Conservation (phyloP, 1,140 invertebrate genomes). For the Campodea augens region DNA sequence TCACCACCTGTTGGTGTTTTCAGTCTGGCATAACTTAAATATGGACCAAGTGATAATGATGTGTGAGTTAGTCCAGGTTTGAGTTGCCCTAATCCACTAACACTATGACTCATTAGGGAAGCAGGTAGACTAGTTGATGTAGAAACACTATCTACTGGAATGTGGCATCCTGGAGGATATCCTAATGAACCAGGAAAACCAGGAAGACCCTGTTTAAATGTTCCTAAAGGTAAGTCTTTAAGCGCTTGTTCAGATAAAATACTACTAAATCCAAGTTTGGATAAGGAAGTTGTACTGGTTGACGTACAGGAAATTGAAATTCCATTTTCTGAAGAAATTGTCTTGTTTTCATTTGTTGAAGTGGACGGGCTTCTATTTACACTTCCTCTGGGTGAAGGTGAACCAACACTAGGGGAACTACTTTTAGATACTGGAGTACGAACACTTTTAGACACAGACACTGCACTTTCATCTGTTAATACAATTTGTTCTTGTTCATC, state of each 20-base stretch:
- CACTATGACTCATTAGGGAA: too few relatives aligned
- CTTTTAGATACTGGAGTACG: background rate
- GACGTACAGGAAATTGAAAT: background rate
- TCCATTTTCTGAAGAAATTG: background rate
- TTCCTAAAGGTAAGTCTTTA: conserved; percentile 1
- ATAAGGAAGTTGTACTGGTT: background rate
- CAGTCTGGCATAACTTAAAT: conserved; percentile 15
- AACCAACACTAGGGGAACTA: conserved; percentile 2
- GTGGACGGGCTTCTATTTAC: background rate
- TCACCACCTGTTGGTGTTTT: conserved; percentile 29
- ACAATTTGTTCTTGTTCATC: background rate
- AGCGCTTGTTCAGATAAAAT: background rate
- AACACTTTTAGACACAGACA: background rate
- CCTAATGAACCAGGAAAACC: background rate
- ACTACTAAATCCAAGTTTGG: background rate
- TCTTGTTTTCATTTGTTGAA: background rate
- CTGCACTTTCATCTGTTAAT: background rate
- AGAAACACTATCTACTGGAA: conserved; percentile 3
- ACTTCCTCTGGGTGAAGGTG: background rate
- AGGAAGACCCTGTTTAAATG: conserved; percentile 12
- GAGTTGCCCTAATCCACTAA: background rate
- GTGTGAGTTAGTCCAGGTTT: conserved; percentile 9
- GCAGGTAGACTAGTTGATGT: conserved; percentile 5
- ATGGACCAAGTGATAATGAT: conserved; percentile 8
- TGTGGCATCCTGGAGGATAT: background rate